These are phyloP conservation scores for Antheraea mylitta DNA, from an alignment of 1,140 invertebrate genomes.

Conservation along the genomic window DNA sequence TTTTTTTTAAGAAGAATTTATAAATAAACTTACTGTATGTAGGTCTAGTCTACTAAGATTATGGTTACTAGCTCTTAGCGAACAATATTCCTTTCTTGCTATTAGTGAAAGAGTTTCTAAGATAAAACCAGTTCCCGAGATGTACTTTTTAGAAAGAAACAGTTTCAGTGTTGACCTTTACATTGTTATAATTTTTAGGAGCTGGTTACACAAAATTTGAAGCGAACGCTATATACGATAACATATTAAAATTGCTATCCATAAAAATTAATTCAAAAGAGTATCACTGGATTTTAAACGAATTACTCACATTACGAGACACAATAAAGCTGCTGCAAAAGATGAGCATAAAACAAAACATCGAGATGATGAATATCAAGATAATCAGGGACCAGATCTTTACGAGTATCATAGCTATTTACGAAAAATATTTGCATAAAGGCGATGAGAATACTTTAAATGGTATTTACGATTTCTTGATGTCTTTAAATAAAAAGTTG, in stretches of 20 bases:
- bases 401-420: constrained; percentile 33
- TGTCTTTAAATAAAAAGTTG: constrained; percentile 44
- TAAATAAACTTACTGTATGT: no score
- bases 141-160: no score
- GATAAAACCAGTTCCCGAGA: no score
- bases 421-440: constrained; percentile 25
- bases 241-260: constrained; percentile 30
- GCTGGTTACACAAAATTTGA: constrained; percentile 37
- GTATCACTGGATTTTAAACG: constrained; percentile 5
- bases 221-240: constrained; percentile 34
- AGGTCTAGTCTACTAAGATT: no score
- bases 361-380: constrained; percentile 23
- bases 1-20: no score
- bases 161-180: no score
- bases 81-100: no score
- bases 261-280: constrained; percentile 28
- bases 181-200: not conserved
- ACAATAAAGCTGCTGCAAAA: constrained; percentile 32
- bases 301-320: constrained; percentile 19
- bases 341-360: constrained; percentile 22
- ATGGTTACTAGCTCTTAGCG: no score
- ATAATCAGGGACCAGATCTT: constrained; percentile 38
- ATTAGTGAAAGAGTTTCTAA: no score
- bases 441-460: constrained; percentile 30
- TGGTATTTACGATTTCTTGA: constrained; percentile 39